phyloP scores from a whole-genome alignment of 1,140 invertebrate species.

The Drosophila serrata region DNA sequence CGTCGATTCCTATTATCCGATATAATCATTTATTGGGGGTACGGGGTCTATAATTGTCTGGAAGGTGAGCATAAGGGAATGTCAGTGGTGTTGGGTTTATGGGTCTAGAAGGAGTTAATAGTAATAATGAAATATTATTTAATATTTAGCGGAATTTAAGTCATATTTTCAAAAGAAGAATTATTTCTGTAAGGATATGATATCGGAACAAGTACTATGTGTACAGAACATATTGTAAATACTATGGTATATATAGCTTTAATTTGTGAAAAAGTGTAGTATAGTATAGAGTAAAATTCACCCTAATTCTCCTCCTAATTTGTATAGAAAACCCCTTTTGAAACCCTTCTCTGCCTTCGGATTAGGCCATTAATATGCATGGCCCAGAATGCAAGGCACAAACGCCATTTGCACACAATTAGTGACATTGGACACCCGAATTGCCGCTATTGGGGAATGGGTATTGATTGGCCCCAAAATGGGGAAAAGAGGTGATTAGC shows the following conservation, averaged over 20 bases:
- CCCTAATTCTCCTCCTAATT: background rate
- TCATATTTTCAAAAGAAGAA: too few relatives aligned
- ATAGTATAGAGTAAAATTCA: too few relatives aligned
- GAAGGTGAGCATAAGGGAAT: background rate
- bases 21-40: constrained; percentile 25
- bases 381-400: constrained; percentile 75
- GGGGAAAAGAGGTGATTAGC: constrained; percentile 8
- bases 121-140: background rate
- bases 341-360: constrained; percentile 13
- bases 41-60: constrained; percentile 1
- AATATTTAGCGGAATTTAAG: background rate
- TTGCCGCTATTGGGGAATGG: constrained; percentile 34
- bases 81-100: background rate
- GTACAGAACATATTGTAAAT: too few relatives aligned
- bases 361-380: constrained; percentile 67
- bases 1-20: constrained; percentile 19
- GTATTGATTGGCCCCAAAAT: constrained; percentile 27
- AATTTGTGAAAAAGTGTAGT: too few relatives aligned
- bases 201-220: too few relatives aligned
- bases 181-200: too few relatives aligned
- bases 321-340: background rate
- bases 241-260: too few relatives aligned
- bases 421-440: constrained; percentile 74
- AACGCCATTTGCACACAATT: constrained; percentile 81
- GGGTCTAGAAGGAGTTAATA: background rate